A percentile compares a stretch with the other conserved stretches of the same genome.
These are phyloP conservation scores for Drosophila mimica DNA, from an alignment of 2,888 invertebrate species.

Conservation along the genomic window DNA sequence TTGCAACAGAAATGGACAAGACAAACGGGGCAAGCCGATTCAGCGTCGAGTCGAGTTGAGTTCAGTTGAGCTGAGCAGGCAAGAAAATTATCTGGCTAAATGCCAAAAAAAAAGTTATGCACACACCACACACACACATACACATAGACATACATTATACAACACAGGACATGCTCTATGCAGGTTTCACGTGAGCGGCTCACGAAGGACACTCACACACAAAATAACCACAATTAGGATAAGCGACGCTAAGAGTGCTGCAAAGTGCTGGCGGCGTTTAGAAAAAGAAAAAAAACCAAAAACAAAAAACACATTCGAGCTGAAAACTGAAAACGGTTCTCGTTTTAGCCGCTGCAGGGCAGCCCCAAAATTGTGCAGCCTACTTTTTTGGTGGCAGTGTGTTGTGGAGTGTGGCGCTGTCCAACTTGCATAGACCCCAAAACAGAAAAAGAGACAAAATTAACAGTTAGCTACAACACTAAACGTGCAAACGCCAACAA, in stretches of 20 bases:
- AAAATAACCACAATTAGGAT: constrained; percentile 77
- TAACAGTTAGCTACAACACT: constrained; percentile 61
- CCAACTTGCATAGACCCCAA: constrained; percentile 41
- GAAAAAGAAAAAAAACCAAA: constrained; percentile 22
- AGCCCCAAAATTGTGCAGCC: constrained; percentile 58
- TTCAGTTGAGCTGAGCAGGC: constrained; percentile 57
- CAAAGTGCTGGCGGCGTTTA: constrained; percentile 62
- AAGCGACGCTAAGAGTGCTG: constrained; percentile 70
- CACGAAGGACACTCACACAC: constrained; percentile 59
- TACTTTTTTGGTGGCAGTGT: constrained; percentile 35
- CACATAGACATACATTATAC: not conserved
- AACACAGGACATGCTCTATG: constrained; percentile 54
- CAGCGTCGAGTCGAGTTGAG: constrained; percentile 27
- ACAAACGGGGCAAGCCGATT: constrained; percentile 35
- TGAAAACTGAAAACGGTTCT: constrained; percentile 51
- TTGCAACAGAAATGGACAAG: constrained; percentile 54
- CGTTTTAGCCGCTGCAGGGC: constrained; percentile 48
- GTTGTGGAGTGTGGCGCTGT: not conserved
- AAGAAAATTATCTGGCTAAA: constrained; percentile 69
- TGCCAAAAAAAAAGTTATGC: constrained; percentile 60
- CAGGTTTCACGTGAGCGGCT: constrained; percentile 63
- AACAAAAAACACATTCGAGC: constrained; percentile 37
- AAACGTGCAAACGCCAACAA: constrained; percentile 58
- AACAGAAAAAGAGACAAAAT: constrained; percentile 51
- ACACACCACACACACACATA: constrained; percentile 37